These are phyloP conservation scores for Sebastes ruberrimus DNA, from an alignment of 2,797 vertebrate species.

Conservation along the genomic window DNA sequence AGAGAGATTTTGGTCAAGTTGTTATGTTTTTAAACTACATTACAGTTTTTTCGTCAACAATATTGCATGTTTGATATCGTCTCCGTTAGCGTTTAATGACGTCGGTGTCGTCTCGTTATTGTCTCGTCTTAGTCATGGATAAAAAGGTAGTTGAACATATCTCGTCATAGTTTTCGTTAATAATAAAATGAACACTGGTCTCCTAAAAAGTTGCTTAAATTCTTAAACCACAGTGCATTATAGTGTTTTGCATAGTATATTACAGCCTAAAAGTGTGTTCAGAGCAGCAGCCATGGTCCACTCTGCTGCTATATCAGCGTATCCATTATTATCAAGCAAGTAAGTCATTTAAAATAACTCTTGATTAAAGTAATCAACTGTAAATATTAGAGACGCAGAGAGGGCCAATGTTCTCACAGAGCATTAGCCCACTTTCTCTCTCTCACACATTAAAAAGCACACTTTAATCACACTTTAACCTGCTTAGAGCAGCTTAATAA, in stretches of 20 bases:
- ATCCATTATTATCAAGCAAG: background rate
- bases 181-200: too few species aligned
- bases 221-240: too few species aligned
- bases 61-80: too few species aligned
- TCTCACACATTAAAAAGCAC: background rate
- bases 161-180: too few species aligned
- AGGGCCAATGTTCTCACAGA: background rate
- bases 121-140: too few species aligned
- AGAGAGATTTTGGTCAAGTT: too few species aligned
- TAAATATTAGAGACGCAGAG: background rate
- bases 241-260: background rate
- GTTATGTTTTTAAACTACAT: too few species aligned
- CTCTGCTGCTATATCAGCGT: background rate
- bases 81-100: too few species aligned
- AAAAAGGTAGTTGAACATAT: too few species aligned
- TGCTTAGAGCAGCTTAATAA: background rate
- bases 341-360: background rate
- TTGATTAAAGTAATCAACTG: background rate
- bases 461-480: background rate
- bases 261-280: background rate
- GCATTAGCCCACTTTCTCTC: background rate
- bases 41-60: too few species aligned
- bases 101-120: too few species aligned
- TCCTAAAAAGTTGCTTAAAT: too few species aligned
- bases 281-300: background rate